phyloP scores from a whole-genome alignment of 2,888 invertebrate genomes.

The Temnothorax rugatulus region DNA sequence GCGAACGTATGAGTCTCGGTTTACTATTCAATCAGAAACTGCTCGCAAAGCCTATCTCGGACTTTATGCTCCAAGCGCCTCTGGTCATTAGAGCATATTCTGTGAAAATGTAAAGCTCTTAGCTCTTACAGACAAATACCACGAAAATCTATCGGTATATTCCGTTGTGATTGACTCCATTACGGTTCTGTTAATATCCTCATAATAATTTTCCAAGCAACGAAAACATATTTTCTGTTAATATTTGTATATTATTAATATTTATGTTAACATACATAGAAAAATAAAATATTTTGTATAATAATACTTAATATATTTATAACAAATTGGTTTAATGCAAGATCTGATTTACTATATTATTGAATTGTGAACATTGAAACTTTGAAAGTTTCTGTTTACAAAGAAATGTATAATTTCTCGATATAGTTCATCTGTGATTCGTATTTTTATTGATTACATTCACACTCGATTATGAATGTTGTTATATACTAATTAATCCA shows the following conservation, averaged over 20 bases:
- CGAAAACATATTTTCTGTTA: background rate
- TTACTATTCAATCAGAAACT: slow-evolving; percentile 70
- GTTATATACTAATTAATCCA: slow-evolving; percentile 42
- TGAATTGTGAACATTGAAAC: background rate
- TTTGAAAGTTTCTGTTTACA: background rate
- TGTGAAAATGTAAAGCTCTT: slow-evolving; percentile 52
- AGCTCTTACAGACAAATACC: slow-evolving; percentile 49
- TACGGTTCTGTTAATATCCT: background rate
- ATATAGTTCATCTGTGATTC: background rate
- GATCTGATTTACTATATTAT: background rate
- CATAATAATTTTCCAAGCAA: background rate
- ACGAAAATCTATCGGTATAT: slow-evolving; percentile 36
- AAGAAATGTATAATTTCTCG: slow-evolving; percentile 43
- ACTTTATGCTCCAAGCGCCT: slow-evolving; percentile 49
- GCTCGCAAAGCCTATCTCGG: slow-evolving; percentile 58
- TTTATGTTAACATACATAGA: background rate
- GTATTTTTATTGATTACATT: background rate
- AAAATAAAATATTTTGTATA: background rate
- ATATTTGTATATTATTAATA: slow-evolving; percentile 8
- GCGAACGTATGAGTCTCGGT: slow-evolving; percentile 70
- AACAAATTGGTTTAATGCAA: background rate
- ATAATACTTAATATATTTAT: background rate
- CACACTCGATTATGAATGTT: background rate
- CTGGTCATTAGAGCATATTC: slow-evolving; percentile 60
- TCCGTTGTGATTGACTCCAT: slow-evolving; percentile 7